Base-by-base conservation (phyloP, 2,888 invertebrate genomes). In the Cenopis cana region DNA sequence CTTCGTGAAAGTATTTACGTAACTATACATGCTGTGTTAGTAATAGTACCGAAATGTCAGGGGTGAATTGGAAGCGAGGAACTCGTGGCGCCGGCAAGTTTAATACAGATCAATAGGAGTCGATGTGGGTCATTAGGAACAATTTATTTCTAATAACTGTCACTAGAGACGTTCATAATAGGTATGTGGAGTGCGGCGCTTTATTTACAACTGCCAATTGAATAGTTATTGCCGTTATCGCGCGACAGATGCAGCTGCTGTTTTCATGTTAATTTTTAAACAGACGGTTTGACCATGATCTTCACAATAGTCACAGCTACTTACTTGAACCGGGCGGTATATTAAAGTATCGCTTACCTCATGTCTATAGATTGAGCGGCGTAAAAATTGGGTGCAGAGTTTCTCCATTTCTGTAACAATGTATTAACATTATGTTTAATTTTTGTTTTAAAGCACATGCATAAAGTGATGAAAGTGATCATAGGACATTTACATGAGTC, bases 341-440 rank as follows among this genome's bases (percentile, higher is more conserved):
- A 18, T 41, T n/a, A 54, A 14, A 46, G 36, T 14, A 67, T 29
- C 36, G 65, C 81, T 80, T 88, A 93, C 93, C 93, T 91, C 83
- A 89, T 85, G 77, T 93, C 93, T 74, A 91, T 81, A 57, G 91
- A 88, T 78, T 93, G 93, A 54, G 88, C 85, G 46, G 93, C 89
- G 79, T 93, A 93, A 82, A 93, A 93, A 77, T 85, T 88, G 6
- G 90, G 92, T 69, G 92, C 90, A 17, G 93, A 92, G 76, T 92
- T 90, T 74, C 93, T 87, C 93, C 93, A 93, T 88, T 92, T 92
- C 93, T 93, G 92, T 75, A 93, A 93, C 75, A 79, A 79, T 68
- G 55, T 67, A 64, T 12, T 24, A n/a, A 24, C 24, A 24, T 24
- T 14, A 33, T 8, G 33, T 33, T 5, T 6, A 8, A 33, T 29